phyloP scores from a whole-genome alignment of 2,888 invertebrate species.

The Drosophila maculinotata region DNA sequence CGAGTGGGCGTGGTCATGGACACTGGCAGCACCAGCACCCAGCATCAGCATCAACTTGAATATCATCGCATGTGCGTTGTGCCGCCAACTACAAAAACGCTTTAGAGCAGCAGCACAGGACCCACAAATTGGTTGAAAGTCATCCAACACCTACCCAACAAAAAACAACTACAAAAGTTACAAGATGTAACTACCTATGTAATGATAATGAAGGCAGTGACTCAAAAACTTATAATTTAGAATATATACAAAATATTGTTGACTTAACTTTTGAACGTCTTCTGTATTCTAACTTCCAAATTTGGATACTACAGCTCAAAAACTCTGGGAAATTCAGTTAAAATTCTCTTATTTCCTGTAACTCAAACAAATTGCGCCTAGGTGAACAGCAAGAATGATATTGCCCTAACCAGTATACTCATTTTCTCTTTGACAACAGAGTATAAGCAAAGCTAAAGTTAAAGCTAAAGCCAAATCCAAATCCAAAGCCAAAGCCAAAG shows the following conservation, averaged over 20 bases:
- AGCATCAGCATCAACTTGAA: constrained; percentile 38
- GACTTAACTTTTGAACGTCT: no score
- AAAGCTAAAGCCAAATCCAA: background rate
- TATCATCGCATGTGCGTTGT: constrained; percentile 46
- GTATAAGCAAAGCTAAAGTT: background rate
- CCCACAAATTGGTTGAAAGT: constrained; percentile 33
- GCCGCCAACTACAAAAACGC: constrained; percentile 32
- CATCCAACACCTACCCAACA: constrained; percentile 46
- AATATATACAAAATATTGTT: no score
- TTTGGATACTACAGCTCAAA: no score
- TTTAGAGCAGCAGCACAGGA: constrained; percentile 33
- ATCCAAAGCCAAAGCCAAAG: background rate
- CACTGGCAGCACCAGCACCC: constrained; percentile 22
- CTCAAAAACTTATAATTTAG: no score
- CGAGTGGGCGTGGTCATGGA: constrained; percentile 5
- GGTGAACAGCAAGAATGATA: background rate
- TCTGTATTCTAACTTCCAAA: no score
- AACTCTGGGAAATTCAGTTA: no score
- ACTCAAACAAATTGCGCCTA: no score
- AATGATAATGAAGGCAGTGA: no score
- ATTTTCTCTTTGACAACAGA: background rate
- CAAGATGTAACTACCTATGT: background rate
- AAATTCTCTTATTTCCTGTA: no score
- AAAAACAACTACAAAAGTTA: background rate
- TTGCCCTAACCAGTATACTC: background rate